Percentiles rank a stretch among this genome's conserved stretches.
Evolutionary conservation across 2,797 vertebrate genomes (phyloP).

Genomic region (Mormyrus proboscirostris): DNA sequence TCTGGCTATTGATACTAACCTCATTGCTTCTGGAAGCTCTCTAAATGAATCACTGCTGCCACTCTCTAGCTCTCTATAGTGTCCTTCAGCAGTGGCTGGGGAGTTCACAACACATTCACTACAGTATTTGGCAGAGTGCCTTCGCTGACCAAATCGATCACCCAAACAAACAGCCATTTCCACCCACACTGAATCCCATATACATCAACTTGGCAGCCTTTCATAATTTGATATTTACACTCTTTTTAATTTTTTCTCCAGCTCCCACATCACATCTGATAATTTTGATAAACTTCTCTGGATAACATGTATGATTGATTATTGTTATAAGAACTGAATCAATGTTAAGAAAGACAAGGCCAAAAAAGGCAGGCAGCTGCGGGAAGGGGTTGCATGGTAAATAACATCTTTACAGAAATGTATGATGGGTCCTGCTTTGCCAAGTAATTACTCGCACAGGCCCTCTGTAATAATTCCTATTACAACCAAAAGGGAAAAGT

Average conservation of each 20-base stretch:
- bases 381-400: conserved; percentile 69
- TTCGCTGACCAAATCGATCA: conserved; percentile 77
- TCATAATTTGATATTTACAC: conserved; percentile 67
- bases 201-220: conserved; percentile 79
- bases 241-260: conserved; percentile 28
- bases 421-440: conserved; percentile 80
- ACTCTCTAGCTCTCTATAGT: conserved; percentile 71
- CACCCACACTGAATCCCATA: conserved; percentile 61
- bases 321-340: conserved; percentile 88
- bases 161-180: conserved; percentile 82
- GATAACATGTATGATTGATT: conserved; percentile 86
- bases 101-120: conserved; percentile 5
- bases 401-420: conserved; percentile 90
- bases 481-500: conserved; percentile 98
- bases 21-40: conserved; percentile 12
- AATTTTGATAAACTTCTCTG: conserved; percentile 84
- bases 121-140: conserved; percentile 68
- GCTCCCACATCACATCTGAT: conserved; percentile 63
- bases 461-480: conserved; percentile 99
- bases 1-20: conserved; percentile 19
- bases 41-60: conserved; percentile 65
- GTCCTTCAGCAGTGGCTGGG: conserved; percentile 69
- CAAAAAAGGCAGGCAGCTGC: conserved; percentile 64
- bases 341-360: conserved; percentile 81
- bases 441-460: conserved; percentile 97